Base-by-base conservation (phyloP, 2,113 vertebrate species). In the Cavia aperea region DNA sequence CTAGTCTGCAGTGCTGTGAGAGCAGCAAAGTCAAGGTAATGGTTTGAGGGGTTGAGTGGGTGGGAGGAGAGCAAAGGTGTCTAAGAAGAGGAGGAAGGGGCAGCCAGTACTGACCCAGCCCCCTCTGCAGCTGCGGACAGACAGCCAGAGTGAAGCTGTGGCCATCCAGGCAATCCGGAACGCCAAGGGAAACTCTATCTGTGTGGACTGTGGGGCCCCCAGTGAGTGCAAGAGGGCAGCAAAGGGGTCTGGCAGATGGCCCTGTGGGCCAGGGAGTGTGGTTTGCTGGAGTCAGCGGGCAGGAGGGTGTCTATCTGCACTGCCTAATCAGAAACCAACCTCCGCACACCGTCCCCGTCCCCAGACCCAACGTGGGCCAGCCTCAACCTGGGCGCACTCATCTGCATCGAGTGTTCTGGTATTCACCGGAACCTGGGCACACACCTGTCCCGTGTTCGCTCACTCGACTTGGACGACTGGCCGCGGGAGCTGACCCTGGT, bases 371-470 rank as follows among this genome's bases (percentile, higher is more conserved):
- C 98, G 15, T 99, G 99, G 99, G 99, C 99, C 96, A 99, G 99
- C 66, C 97, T 99, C 89, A 99, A 99, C 96, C 97, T 99, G 93
- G 99, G 99, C 0, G 98, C 99, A 0, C 96, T 99, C 95, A 99
- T 99, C 97, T 99, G 99, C 96, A 99, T 99, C 72, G 99, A 99
- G 97, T 99, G 99, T 96, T 99, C 99, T 0, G 99, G 99, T 56
- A 99, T 99, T 97, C 99, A 99, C 96, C 98, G 99, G 23, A 99
- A 99, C 96, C 97, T 99, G 96, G 99, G 99, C 65, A 99, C 99
- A 4, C 99, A 99, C 97, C 97, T 99, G 95, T 99, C 99, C 0
- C 98, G 99, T 0, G 99, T 99, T 9, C 99, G 99, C 83, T 99
- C 99, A 0, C 98, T 99, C 15, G 99, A 99, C 96, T 97, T 99